These are phyloP conservation scores for Crotalus helleri DNA, from an alignment of 2,113 vertebrate species.

Conservation along the genomic window DNA sequence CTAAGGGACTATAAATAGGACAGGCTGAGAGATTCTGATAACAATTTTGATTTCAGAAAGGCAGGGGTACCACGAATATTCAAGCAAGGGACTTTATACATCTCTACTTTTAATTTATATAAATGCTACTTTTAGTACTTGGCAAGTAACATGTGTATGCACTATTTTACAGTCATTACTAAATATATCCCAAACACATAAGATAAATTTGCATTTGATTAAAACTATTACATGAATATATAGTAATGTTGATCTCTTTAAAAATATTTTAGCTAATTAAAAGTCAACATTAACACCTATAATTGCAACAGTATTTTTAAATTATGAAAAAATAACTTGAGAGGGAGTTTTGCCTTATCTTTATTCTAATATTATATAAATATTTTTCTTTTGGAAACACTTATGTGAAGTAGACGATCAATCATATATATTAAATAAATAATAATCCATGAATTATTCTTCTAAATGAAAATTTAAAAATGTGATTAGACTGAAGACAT, in stretches of 20 bases:
- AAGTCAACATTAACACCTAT: not conserved
- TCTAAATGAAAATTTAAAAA: conserved; percentile 36
- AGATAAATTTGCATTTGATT: conserved; percentile 22
- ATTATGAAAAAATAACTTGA: conserved; percentile 43
- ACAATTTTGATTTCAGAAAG: conserved; percentile 61
- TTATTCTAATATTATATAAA: conserved; percentile 16
- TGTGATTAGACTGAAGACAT: conserved; percentile 34
- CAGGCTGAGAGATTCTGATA: conserved; percentile 54
- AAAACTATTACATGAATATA: not conserved
- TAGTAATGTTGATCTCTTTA: not conserved
- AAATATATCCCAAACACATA: conserved; percentile 23
- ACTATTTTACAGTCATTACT: conserved; percentile 27
- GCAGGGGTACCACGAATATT: conserved; percentile 53
- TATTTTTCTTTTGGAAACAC: conserved; percentile 50
- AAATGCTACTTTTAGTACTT: conserved; percentile 32
- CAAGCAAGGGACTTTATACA: conserved; percentile 46
- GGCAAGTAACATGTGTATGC: not conserved
- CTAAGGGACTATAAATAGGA: conserved; percentile 64
- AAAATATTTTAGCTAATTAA: not conserved
- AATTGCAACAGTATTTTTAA: not conserved
- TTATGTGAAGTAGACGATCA: not conserved
- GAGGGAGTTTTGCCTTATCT: conserved; percentile 44
- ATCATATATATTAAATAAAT: not conserved
- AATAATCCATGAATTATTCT: conserved; percentile 40
- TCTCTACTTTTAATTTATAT: conserved; percentile 39